Evolutionary conservation across 2,888 invertebrate species (phyloP).

Genomic region (Meiosimyza platycephala): DNA sequence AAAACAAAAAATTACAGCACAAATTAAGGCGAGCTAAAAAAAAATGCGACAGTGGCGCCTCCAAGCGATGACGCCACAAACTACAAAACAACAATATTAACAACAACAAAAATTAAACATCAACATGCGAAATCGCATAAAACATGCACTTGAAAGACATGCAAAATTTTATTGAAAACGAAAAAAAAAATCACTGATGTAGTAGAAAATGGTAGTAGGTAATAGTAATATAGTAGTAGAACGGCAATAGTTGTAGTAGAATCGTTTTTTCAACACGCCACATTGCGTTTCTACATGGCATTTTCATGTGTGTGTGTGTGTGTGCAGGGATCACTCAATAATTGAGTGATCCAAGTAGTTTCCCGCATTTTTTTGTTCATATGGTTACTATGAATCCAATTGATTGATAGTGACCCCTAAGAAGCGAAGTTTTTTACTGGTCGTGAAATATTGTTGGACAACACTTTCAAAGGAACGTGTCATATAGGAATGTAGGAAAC

Average conservation of each 20-base stretch:
- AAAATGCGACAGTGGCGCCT: constrained; percentile 35
- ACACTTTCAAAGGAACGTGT: too few species aligned
- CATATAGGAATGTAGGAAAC: too few species aligned
- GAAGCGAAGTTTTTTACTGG: too few species aligned
- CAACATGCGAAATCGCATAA: constrained; percentile 38
- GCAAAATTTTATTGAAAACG: constrained; percentile 8
- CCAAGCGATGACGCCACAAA: constrained; percentile 20
- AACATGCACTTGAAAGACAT: constrained; percentile 41
- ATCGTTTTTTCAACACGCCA: constrained; percentile 31
- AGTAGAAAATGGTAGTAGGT: neutral
- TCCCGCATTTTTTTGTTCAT: too few species aligned
- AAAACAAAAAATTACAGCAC: constrained; percentile 8
- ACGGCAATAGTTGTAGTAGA: neutral
- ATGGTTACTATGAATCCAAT: too few species aligned
- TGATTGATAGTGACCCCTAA: too few species aligned
- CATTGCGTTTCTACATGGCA: constrained; percentile 12
- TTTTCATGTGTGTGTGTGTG: too few species aligned
- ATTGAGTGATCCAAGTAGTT: constrained; percentile 16
- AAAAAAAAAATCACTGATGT: neutral
- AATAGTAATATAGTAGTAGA: constrained; percentile 2
- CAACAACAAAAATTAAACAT: constrained; percentile 1
- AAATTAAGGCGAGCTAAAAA: neutral
- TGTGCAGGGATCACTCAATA: constrained; percentile 7
- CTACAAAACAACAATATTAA: constrained; percentile 8
- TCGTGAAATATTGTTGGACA: too few species aligned